Base-by-base conservation (phyloP, 2,113 vertebrate species). In the Semicossyphus pulcher region DNA sequence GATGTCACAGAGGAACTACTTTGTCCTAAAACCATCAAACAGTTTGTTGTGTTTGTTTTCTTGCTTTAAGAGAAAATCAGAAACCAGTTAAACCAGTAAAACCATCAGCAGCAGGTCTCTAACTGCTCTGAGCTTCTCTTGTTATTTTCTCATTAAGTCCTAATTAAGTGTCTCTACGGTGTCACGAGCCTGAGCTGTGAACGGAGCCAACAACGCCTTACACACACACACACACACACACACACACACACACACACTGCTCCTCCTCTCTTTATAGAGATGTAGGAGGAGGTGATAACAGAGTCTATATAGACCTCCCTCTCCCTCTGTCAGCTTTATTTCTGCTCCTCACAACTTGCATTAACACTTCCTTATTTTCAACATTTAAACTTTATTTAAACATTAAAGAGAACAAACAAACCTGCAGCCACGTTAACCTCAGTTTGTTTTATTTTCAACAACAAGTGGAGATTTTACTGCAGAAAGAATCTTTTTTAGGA, bases 111-210 rank as follows among this genome's bases (percentile, higher is more conserved):
- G 3, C 12, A 28, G 15, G 36, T 76, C 44, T 76, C 9, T 26
- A 49, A 39, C 9, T 18, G 14, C 18, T 5, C 53, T 68, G 32
- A 0, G 29, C 31, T 4, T 54, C 32, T 25, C 25, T 21, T 60
- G 23, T 66, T 63, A 20, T 68, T 52, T 57, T 48, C 76, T 66
- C 61, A 66, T 78, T 72, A 60, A 65, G 15, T 54, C 36, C 36
- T 78, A 72, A 78, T 53, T 78, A 53, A 53, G 60, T 42, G 70
- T 64, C 18, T 72, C 48, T 48, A 58, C 2, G 45, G 45, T 51
- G 65, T 70, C 72, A 81, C 16, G 52, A 62, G 72, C 28, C 44
- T 0, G 26, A 76, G 70, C 59, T 54, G 37, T 34, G 45, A 72
- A 61, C 34, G 34, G 53, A 66, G 66, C 66, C 66, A 74, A 34